These are phyloP conservation scores for Megamerina dolium DNA, from an alignment of 2,888 invertebrate genomes.

Conservation along the genomic window DNA sequence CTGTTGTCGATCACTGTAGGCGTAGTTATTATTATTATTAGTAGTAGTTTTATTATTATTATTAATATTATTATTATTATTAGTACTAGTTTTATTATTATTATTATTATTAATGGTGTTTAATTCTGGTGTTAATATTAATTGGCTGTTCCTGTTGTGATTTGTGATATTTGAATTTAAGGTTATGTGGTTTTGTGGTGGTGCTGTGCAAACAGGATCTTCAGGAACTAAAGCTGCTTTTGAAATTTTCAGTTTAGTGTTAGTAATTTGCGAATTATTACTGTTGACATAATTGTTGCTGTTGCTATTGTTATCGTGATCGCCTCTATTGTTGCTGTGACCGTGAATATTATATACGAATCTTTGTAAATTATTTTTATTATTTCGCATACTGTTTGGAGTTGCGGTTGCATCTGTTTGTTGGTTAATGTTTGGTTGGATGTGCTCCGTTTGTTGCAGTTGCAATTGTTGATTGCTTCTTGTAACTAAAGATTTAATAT, in stretches of 20 bases:
- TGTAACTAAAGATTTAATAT: slow-evolving; percentile 29
- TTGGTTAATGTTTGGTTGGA: slow-evolving; percentile 32
- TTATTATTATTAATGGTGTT: slow-evolving; percentile 21
- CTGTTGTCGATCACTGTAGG: slow-evolving; percentile 29
- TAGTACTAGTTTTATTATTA: slow-evolving; percentile 7
- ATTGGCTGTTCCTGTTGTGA: slow-evolving; percentile 35
- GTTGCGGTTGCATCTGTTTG: slow-evolving; percentile 26
- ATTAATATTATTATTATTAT: slow-evolving; percentile 35
- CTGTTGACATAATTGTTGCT: slow-evolving; percentile 24
- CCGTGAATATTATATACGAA: no score
- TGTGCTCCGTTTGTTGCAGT: slow-evolving; percentile 35
- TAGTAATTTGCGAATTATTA: slow-evolving; percentile 29
- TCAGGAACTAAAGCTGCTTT: slow-evolving; percentile 44
- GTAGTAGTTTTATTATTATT: slow-evolving; percentile 29
- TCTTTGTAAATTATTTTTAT: slow-evolving; percentile 38
- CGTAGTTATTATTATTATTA: slow-evolving; percentile 35
- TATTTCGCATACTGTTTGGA: slow-evolving; percentile 26
- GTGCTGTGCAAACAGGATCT: no score
- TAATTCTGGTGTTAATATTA: no score
- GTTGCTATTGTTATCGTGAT: slow-evolving; percentile 31
- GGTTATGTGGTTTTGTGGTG: slow-evolving; percentile 35
- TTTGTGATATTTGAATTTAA: slow-evolving; percentile 37
- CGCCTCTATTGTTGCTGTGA: no score
- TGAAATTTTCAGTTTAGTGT: slow-evolving; percentile 42
- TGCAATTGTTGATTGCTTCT: slow-evolving; percentile 44